These are phyloP conservation scores for Xiphorhynchus erythropygius DNA, from an alignment of 2,797 vertebrate genomes.

Conservation along the genomic window DNA sequence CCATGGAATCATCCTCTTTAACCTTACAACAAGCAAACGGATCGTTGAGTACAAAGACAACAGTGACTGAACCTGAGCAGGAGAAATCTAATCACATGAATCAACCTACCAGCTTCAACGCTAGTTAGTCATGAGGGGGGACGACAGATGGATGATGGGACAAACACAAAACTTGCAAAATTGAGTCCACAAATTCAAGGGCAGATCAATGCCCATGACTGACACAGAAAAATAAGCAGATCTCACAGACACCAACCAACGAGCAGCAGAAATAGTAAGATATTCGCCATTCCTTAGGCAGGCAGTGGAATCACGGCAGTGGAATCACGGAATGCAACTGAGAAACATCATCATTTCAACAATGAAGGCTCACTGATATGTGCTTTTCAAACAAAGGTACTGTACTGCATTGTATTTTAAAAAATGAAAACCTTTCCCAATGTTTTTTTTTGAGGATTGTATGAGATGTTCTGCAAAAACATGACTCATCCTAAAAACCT, in stretches of 20 bases:
- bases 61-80: not conserved
- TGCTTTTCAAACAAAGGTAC: not conserved
- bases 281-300: not conserved
- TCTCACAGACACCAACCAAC: not conserved
- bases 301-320: not conserved
- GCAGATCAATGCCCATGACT: not conserved
- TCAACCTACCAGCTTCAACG: not conserved
- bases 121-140: not conserved
- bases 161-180: not conserved
- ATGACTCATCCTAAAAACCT: not conserved
- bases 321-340: not conserved
- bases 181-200: not conserved
- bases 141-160: rapidly evolving
- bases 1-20: not conserved
- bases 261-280: not conserved
- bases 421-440: not conserved
- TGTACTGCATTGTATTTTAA: not conserved
- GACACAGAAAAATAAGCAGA: not conserved
- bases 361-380: rapidly evolving
- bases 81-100: not conserved
- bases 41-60: not conserved
- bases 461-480: not conserved
- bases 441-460: not conserved
- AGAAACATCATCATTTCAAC: not conserved
- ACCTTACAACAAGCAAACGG: not conserved